Percentiles rank a stretch among this genome's conserved stretches.
These are phyloP conservation scores for Euleptes europaea DNA, from an alignment of 2,113 vertebrate genomes.

Conservation along the genomic window DNA sequence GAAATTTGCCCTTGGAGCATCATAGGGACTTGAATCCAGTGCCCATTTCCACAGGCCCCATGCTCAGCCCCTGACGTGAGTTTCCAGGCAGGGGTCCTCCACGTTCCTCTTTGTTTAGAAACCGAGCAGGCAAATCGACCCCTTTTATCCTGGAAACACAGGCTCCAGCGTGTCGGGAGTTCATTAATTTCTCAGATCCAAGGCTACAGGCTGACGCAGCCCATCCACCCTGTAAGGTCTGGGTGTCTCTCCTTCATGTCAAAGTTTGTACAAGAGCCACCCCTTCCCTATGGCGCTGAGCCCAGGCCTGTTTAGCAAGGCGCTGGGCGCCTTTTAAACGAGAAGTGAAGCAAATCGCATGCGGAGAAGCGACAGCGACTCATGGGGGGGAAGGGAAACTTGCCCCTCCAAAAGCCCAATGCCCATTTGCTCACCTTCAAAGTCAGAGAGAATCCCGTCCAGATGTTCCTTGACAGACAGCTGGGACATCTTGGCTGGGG, in stretches of 20 bases:
- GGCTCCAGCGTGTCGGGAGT: too few species aligned
- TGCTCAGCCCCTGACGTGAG: too few species aligned
- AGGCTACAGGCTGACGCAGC: too few species aligned
- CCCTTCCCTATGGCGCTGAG: background rate
- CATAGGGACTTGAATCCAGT: too few species aligned
- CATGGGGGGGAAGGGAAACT: background rate
- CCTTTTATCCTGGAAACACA: background rate
- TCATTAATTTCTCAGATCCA: background rate
- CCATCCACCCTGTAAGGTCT: background rate
- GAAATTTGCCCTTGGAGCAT: background rate
- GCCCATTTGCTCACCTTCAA: constrained; percentile 77
- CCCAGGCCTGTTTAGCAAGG: background rate
- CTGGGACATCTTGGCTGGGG: constrained; percentile 73
- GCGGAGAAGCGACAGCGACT: fast-evolving
- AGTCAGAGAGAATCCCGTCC: constrained; percentile 85
- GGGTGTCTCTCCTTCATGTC: background rate
- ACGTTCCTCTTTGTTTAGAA: background rate
- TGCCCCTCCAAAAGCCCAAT: background rate
- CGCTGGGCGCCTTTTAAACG: background rate
- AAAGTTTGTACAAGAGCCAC: background rate
- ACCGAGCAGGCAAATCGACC: too few species aligned
- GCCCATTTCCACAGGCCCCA: too few species aligned
- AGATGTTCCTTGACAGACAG: constrained; percentile 83
- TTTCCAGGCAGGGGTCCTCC: background rate
- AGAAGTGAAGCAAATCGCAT: too few species aligned